Percentiles rank a stretch among this genome's conserved stretches.
phyloP scores from a whole-genome alignment of 30 jellyfish, hydroid and myxozoan genomes.

The Chrysaora quinquecirrha region DNA sequence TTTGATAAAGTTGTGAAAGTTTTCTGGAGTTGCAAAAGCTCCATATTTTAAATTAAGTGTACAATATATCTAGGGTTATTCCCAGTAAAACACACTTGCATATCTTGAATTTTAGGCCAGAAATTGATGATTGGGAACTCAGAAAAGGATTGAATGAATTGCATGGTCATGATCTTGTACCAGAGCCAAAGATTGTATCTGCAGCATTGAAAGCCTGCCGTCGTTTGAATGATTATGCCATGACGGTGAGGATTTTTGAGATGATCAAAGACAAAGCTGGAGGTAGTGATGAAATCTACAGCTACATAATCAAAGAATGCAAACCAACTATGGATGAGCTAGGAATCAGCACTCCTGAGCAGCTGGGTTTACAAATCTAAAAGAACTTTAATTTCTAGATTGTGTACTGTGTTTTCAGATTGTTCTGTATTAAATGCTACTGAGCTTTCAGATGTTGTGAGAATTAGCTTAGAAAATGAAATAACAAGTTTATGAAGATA shows the following conservation, averaged over 20 bases:
- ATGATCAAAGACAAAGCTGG: slow-evolving; percentile 83
- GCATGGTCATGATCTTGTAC: slow-evolving; percentile 92
- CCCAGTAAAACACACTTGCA: too few species aligned
- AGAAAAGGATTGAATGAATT: slow-evolving; percentile 92
- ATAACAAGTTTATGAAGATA: too few species aligned
- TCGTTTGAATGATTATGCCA: slow-evolving; percentile 83
- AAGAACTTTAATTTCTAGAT: too few species aligned
- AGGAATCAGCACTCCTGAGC: slow-evolving; percentile 91
- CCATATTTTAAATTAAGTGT: too few species aligned
- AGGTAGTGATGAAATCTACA: slow-evolving; percentile 75
- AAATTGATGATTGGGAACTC: slow-evolving; percentile 92
- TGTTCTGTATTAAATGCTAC: too few species aligned
- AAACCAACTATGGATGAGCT: slow-evolving; percentile 90
- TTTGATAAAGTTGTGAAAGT: too few species aligned
- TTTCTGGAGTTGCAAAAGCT: too few species aligned
- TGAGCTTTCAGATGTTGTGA: too few species aligned
- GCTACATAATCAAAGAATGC: slow-evolving; percentile 79
- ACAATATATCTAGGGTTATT: too few species aligned
- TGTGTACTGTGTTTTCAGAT: too few species aligned
- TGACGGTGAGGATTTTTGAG: slow-evolving; percentile 94
- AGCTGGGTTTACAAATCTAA: slow-evolving; percentile 70
- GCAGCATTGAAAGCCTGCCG: slow-evolving; percentile 96
- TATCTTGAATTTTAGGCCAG: slow-evolving; percentile 54
- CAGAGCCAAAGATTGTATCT: slow-evolving; percentile 94
- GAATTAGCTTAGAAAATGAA: too few species aligned